Evolutionary conservation across 2,888 invertebrate species (phyloP).

Genomic region (Eupithecia subumbrata): DNA sequence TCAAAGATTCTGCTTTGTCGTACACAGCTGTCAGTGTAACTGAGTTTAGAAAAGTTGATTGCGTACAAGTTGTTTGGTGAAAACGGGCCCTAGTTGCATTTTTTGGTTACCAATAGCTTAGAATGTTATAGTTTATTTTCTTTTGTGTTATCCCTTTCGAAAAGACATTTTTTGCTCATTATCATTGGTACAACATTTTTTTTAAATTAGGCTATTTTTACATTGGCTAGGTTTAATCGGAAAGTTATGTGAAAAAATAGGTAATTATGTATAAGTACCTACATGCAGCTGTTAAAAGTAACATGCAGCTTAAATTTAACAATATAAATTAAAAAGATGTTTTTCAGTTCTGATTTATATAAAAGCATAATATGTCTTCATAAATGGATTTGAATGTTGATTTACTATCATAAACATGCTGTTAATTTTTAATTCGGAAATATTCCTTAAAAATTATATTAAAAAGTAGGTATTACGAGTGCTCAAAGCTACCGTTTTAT

Average conservation of each 20-base stretch:
- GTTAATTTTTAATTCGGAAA: background rate
- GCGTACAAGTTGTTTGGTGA: background rate
- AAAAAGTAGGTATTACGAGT: slow-evolving; percentile 25
- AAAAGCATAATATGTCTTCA: background rate
- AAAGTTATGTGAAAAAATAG: slow-evolving; percentile 13
- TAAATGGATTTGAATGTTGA: background rate
- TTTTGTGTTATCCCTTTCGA: slow-evolving; percentile 19
- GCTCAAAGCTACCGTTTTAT: slow-evolving; percentile 46
- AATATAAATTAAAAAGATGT: background rate
- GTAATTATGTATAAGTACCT: background rate
- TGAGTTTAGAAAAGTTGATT: background rate
- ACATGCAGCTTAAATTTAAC: background rate
- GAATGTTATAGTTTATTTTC: slow-evolving; percentile 4
- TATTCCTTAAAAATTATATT: background rate
- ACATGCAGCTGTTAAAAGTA: slow-evolving; percentile 11
- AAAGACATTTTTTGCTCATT: slow-evolving; percentile 41
- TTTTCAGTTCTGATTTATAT: background rate
- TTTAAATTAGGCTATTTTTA: slow-evolving; percentile 12
- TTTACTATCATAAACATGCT: slow-evolving; percentile 11
- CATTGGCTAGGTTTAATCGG: slow-evolving; percentile 9
- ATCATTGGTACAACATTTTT: slow-evolving; percentile 4
- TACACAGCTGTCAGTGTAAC: background rate
- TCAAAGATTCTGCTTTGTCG: background rate
- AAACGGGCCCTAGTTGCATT: slow-evolving; percentile 10
- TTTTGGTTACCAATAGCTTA: slow-evolving; percentile 22